These are phyloP conservation scores for Melipona beecheii DNA, from an alignment of 2,888 invertebrate genomes.

Conservation along the genomic window DNA sequence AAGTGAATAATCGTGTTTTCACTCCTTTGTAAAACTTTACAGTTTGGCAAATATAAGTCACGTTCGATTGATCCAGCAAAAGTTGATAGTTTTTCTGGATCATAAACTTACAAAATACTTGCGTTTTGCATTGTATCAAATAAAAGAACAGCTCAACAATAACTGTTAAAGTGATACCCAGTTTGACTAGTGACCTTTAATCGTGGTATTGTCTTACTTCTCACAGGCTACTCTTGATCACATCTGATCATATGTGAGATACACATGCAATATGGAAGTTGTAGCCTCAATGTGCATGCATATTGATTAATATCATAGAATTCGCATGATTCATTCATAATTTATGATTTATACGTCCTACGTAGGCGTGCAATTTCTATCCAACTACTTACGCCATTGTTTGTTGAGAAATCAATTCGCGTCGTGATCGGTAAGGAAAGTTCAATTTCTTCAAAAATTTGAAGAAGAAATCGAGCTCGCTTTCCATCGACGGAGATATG, in stretches of 20 bases:
- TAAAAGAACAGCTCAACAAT: not conserved
- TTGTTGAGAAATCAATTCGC: slow-evolving; percentile 56
- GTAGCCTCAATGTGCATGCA: not conserved
- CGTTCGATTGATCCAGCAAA: not conserved
- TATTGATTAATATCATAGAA: not conserved
- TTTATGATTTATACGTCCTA: not conserved
- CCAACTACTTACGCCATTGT: slow-evolving; percentile 48
- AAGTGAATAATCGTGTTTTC: too few relatives aligned
- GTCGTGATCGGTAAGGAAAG: slow-evolving; percentile 48
- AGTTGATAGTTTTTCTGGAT: too few relatives aligned
- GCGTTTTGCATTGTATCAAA: too few relatives aligned
- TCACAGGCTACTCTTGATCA: not conserved
- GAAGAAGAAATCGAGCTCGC: not conserved
- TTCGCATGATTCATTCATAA: slow-evolving; percentile 8
- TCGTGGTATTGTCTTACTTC: slow-evolving; percentile 42
- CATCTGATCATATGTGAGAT: not conserved
- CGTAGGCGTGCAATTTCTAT: not conserved
- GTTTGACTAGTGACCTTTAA: slow-evolving; percentile 47
- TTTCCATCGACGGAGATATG: not conserved
- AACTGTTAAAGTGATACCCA: not conserved
- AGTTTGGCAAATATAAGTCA: not conserved
- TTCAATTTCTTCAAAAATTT: slow-evolving; percentile 47
- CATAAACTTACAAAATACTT: not conserved
- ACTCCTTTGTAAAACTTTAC: not conserved
- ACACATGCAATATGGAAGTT: slow-evolving; percentile 1